Conservation (phyloP, 2,797 vertebrate species). For the Strix occidentalis region DNA sequence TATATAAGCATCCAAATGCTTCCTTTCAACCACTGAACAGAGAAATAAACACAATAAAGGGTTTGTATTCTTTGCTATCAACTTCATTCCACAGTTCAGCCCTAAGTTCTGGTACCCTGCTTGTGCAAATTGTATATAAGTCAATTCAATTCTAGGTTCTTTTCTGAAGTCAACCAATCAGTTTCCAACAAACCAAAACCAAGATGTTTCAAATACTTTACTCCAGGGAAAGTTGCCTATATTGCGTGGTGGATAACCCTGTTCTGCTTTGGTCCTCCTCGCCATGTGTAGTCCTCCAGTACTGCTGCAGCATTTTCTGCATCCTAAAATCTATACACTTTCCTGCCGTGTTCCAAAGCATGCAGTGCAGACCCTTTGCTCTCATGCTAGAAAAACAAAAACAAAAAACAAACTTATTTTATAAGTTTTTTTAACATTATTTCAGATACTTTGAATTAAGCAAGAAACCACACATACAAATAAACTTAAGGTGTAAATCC, state of each 20-base stretch:
- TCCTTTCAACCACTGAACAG: background rate
- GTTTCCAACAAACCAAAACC: background rate
- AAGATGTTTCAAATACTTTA: background rate
- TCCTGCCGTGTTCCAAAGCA: background rate
- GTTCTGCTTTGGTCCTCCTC: background rate
- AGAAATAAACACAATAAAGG: background rate
- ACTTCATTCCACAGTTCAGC: background rate
- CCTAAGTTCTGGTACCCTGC: background rate
- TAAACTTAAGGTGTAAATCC: background rate
- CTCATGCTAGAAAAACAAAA: background rate
- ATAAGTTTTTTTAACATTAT: background rate
- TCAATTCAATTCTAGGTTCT: background rate
- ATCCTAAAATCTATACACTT: background rate
- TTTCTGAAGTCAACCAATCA: background rate
- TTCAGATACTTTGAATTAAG: background rate
- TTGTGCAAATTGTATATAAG: background rate
- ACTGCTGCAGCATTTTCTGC: background rate
- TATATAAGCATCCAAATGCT: background rate
- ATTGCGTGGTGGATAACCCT: background rate
- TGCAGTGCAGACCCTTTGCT: background rate
- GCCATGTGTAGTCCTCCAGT: accelerated
- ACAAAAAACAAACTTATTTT: background rate
- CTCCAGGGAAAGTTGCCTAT: background rate
- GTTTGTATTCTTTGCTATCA: background rate
- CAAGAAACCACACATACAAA: background rate